These are phyloP conservation scores for Emydoidea blandingii DNA, from an alignment of 2,797 vertebrate genomes.

Conservation along the genomic window DNA sequence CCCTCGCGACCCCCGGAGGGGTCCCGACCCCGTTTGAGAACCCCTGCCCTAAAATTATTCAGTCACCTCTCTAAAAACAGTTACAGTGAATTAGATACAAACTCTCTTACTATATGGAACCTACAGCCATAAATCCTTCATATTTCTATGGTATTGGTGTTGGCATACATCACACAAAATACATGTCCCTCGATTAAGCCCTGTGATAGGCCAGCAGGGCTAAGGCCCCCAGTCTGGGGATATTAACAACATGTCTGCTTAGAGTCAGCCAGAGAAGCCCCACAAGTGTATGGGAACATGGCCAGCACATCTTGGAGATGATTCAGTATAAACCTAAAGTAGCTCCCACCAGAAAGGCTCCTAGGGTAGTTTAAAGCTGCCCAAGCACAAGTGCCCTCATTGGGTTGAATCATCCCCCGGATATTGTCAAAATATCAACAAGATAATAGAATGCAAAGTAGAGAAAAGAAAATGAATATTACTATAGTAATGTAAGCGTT, in stretches of 20 bases:
- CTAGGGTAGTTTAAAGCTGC: not conserved
- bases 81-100: not conserved
- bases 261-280: not conserved
- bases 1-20: too few species aligned
- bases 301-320: not conserved
- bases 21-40: too few species aligned
- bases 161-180: not conserved
- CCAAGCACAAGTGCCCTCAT: not conserved
- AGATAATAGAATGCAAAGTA: not conserved
- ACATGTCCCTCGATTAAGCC: not conserved
- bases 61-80: not conserved
- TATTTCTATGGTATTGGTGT: not conserved
- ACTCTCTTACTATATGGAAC: not conserved
- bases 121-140: not conserved
- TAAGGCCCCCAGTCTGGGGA: not conserved
- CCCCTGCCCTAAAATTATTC: not conserved
- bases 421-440: not conserved
- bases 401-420: not conserved
- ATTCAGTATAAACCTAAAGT: not conserved
- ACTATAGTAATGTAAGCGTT: not conserved
- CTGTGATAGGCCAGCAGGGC: not conserved
- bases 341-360: not conserved
- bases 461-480: not conserved
- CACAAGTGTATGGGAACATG: not conserved
- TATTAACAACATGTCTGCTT: not conserved